Base-by-base conservation (phyloP, 2,113 vertebrate species). In the Siphamia tubifer region DNA sequence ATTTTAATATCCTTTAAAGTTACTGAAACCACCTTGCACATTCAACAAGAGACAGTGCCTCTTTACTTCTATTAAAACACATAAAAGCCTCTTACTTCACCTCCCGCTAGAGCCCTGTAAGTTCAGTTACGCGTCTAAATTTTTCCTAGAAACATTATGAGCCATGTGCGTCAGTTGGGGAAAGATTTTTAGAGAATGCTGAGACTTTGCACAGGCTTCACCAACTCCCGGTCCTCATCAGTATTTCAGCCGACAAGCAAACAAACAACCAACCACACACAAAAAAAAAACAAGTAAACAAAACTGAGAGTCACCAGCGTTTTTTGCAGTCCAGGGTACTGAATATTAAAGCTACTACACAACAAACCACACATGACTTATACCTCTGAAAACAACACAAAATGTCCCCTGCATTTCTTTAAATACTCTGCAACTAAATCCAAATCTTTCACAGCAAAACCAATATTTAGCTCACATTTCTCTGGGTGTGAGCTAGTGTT, bases 311-410 rank as follows among this genome's bases (percentile, higher is more conserved):
- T 30, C 9, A 62, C 23, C 13, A 10, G 35, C 10, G 61, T 53
- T n/a, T n/a, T n/a, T 42, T 15, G 34, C 28, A 32, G 49, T 74
- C 47, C 39, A 53, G 30, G 63, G 55, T 48, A 12, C 51, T 56
- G 54, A 64, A 42, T 70, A 63, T 34, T 63, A 45, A 66, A 34
- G 19, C 2, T 35, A 4, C 27, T 23, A 17, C 12, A 7, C 36
- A 32, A 36, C 15, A 15, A 31, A 7, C 34, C 12, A 21, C 54
- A 36, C 32, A n/a, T n/a, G 10, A 5, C 27, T 20, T 54, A 42
- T 4, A 13, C 38, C 25, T 34, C 16, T 54, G 24, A 64, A 39
- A 31, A 32, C n/a, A 24, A 32, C 45, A 24, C 24, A 39, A 54
- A 36, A 61, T 39, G 55, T 45, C 48, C 23, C 27, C 38, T 42